phyloP scores from a whole-genome alignment of 2,113 vertebrate species.

The Sceloporus undulatus region DNA sequence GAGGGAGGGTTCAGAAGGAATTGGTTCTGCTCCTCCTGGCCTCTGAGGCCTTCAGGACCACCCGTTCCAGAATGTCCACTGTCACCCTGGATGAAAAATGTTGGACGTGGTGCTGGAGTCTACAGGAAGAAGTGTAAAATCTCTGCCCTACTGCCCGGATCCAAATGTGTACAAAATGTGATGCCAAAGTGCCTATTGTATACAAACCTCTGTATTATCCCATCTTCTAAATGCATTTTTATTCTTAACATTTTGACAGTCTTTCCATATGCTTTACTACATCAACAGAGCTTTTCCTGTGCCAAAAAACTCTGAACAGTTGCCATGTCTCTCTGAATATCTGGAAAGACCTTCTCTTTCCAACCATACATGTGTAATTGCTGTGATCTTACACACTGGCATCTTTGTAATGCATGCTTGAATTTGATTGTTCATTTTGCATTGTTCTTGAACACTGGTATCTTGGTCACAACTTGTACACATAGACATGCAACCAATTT shows the following conservation, averaged over 20 bases:
- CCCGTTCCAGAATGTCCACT: not conserved
- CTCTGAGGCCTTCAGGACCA: not conserved
- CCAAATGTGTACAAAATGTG: not conserved
- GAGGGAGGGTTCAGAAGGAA: not conserved
- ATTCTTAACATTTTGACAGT: not conserved
- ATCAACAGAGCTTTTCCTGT: not conserved
- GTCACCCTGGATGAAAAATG: not conserved
- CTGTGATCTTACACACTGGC: not conserved
- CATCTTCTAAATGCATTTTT: conserved; percentile 14
- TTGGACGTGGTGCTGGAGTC: not conserved
- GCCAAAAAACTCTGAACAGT: not conserved
- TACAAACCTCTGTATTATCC: not conserved
- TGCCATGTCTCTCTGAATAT: not conserved
- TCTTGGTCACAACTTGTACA: conserved; percentile 67
- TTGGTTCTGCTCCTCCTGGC: not conserved
- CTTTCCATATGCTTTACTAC: not conserved
- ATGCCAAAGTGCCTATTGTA: not conserved
- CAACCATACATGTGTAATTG: not conserved
- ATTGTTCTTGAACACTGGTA: conserved; percentile 68
- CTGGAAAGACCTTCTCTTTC: not conserved
- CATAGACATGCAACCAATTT: conserved; percentile 73
- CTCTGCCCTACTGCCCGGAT: not conserved
- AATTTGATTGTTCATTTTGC: conserved; percentile 57
- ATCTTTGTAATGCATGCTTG: conserved; percentile 53
- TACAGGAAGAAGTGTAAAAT: not conserved